phyloP scores from a whole-genome alignment of 2,888 invertebrate genomes.

The Capitulum mitella region DNA sequence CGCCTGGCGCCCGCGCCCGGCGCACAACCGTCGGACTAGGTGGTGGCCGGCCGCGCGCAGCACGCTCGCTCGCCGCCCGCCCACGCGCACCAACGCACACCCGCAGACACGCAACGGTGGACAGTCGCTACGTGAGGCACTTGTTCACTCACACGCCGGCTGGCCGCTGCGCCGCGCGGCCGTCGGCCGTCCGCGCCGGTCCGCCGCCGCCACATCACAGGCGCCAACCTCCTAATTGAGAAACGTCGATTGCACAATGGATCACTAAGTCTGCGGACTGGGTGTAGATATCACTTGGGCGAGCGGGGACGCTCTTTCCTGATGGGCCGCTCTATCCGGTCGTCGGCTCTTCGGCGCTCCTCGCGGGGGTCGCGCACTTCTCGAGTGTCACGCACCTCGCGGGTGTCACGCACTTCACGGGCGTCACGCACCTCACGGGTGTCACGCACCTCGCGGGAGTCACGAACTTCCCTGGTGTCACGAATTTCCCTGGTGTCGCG shows the following conservation, averaged over 20 bases:
- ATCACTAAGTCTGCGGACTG: slow-evolving; percentile 18
- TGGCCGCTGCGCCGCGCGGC: background rate
- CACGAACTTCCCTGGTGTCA: background rate
- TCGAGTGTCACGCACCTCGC: background rate
- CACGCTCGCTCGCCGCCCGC: background rate
- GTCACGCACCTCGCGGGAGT: background rate
- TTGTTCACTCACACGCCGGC: background rate
- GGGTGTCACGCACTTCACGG: background rate
- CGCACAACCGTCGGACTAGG: slow-evolving; percentile 16
- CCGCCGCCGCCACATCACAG: background rate
- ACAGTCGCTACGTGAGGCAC: slow-evolving; percentile 17
- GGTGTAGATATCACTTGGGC: slow-evolving; percentile 17
- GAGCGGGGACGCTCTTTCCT: background rate
- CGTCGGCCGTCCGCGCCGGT: background rate
- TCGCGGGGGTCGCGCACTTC: background rate
- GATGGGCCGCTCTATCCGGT: slow-evolving; percentile 19
- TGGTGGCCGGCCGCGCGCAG: background rate
- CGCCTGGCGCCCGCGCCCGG: background rate
- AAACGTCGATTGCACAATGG: slow-evolving; percentile 21
- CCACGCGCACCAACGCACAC: background rate
- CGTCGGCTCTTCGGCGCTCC: background rate
- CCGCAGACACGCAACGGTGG: background rate
- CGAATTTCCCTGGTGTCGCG: background rate
- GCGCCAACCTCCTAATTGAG: background rate
- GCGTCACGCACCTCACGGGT: background rate